Base-by-base conservation (phyloP, 2,888 invertebrate genomes). In the Leucania comma region DNA sequence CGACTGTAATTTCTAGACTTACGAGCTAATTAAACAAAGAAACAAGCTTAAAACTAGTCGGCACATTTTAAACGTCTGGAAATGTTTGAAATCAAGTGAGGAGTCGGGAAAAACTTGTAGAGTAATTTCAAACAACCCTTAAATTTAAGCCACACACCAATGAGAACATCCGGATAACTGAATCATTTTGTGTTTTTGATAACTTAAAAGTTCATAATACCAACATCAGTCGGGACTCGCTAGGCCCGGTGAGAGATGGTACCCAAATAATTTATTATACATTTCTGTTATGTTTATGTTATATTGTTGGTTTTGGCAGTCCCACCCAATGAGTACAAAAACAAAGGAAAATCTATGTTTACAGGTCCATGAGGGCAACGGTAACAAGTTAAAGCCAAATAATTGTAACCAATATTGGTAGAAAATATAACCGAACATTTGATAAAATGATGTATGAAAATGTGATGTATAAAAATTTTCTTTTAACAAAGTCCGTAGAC, bases 171-270 rank as follows among this genome's bases (percentile, higher is more conserved):
- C 24, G 26, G n/a, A 22, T 73, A 53, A 48, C 46, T 9, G 48
- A n/a, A 38, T 9, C 64, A 75, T 26, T 75, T 73, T 48, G 56
- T 61, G 74, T 79, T 75, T 65, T 73, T 61, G 61, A 75, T 79
- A 65, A 79, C 46, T 64, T 79, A 9, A 58, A 48, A 72, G 38
- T 72, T 64, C 48, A 35, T 71, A 72, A 64, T 60, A 59, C 12
- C 51, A 64, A 53, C 60, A 48, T 61, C 14, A 17, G 8, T 50
- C 2, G 22, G 72, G 53, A 54, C 26, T 42, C 14, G 42, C 5
- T 14, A 10, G 14, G 56, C 0, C 32, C 42, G 8, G 12, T 20
- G 26, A 60, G 54, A 60, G 24, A 68, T 56, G 70, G 26, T 46
- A 56, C 12, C 20, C 26, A 69, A 26, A 50, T 35, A 12, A 77